phyloP scores from a whole-genome alignment of 2,888 invertebrate species.

The Chrysodeixis includens region DNA sequence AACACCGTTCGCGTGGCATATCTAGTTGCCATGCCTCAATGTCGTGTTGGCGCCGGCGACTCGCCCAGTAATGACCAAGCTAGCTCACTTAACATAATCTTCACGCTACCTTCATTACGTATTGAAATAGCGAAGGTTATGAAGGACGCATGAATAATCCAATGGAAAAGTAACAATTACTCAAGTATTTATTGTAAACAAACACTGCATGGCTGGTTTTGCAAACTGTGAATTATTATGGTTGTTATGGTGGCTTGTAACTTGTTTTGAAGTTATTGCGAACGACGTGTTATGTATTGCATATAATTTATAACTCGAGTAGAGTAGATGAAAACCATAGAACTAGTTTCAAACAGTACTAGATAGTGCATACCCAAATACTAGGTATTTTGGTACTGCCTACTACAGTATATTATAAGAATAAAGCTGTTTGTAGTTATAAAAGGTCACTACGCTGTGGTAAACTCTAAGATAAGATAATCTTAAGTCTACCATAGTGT shows the following conservation, averaged over 20 bases:
- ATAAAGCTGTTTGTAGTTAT: too few relatives aligned
- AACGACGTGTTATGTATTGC: too few relatives aligned
- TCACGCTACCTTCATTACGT: conserved; percentile 51
- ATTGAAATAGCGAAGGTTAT: conserved; percentile 41
- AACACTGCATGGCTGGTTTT: conserved; percentile 27
- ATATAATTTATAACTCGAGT: conserved; percentile 37
- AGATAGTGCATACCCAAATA: too few relatives aligned
- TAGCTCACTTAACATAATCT: conserved; percentile 63
- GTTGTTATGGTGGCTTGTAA: conserved; percentile 18
- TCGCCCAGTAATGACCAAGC: conserved; percentile 61
- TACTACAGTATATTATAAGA: too few relatives aligned
- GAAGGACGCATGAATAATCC: conserved; percentile 54
- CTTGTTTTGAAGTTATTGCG: conserved; percentile 18
- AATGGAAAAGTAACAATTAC: conserved; percentile 45
- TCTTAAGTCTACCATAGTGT: too few relatives aligned
- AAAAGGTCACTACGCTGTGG: too few relatives aligned
- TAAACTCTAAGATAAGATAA: too few relatives aligned
- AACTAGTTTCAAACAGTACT: too few relatives aligned
- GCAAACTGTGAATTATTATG: conserved; percentile 19
- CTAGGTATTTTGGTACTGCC: too few relatives aligned
- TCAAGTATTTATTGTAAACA: conserved; percentile 41
- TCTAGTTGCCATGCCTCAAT: conserved; percentile 45
- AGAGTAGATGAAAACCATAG: neutral
- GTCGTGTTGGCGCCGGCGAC: conserved; percentile 50
- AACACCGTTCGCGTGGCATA: conserved; percentile 27